These are phyloP conservation scores for Scaptomyza montana DNA, from an alignment of 1,140 invertebrate genomes.

Conservation along the genomic window DNA sequence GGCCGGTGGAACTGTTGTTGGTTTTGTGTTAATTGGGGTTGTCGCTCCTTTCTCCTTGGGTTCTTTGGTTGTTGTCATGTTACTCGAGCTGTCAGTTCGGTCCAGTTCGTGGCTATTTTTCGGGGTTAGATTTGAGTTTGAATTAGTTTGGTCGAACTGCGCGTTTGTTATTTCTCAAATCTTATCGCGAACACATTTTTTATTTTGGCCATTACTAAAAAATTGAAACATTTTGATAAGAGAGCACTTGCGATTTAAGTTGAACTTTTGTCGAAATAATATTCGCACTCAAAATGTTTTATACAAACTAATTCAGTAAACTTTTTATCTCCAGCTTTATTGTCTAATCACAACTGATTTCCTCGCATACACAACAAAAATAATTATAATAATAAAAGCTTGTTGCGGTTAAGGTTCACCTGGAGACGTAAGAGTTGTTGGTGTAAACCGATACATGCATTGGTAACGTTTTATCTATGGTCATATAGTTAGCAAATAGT, in stretches of 20 bases:
- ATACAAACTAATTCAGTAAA: constrained; percentile 2
- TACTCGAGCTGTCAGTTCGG: constrained; percentile 9
- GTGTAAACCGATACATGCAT: constrained; percentile 25
- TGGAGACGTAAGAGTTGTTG: not conserved
- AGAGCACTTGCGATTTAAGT: constrained; percentile 17
- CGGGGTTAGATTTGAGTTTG: constrained; percentile 26
- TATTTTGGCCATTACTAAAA: constrained; percentile 18
- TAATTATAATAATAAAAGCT: constrained; percentile 10
- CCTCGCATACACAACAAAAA: not conserved
- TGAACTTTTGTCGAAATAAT: constrained; percentile 6
- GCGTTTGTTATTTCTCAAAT: not conserved
- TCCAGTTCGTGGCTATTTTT: too few relatives aligned
- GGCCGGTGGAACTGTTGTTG: constrained; percentile 15
- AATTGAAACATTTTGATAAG: constrained; percentile 42
- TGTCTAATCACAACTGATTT: constrained; percentile 9
- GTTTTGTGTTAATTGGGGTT: not conserved
- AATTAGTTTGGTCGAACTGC: not conserved
- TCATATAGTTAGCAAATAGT: not conserved
- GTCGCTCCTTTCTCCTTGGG: constrained; percentile 51
- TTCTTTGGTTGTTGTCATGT: constrained; percentile 69
- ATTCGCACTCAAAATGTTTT: constrained; percentile 1
- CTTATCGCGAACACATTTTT: constrained; percentile 12
- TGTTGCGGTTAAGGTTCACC: constrained; percentile 57
- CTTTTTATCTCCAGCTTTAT: not conserved
- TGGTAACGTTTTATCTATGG: constrained; percentile 3